Base-by-base conservation (phyloP, 2,888 invertebrate species). In the Choreutis nemorana region DNA sequence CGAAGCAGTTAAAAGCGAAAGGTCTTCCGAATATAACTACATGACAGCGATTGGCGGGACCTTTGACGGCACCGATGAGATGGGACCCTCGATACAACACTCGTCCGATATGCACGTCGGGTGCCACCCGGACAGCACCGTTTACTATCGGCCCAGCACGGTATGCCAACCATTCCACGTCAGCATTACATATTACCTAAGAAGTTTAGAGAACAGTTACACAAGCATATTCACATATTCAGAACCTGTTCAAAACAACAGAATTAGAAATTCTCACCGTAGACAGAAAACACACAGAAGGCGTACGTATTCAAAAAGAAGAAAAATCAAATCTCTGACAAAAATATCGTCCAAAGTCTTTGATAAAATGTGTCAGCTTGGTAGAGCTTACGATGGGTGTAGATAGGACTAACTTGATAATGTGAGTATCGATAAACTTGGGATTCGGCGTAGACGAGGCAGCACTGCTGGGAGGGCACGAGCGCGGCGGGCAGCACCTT, bases 121-220 rank as follows among this genome's bases (percentile, higher is more conserved):
- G 31, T 26, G 58, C 48, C 25, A 53, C 55, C 9, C 48, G 42
- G 24, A 66, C 57, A 2, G 65, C 70, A 3, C 55, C 8, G 21
- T 6, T 8, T 4, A 20, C n/a, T n/a, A n/a, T n/a, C n/a, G 11
- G 9, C 4, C 9, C 26, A 14, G 60, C 54, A 2, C 63, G 58
- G 60, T 64, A 65, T 23, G 58, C 46, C 33, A 55, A 29, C 66
- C 72, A 73, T 18, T 33, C 21, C 37, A 56, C 70, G 3, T 55
- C 50, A 2, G 66, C 70, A 42, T 73, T 72, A 40, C 75, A 77
- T 59, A 75, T 53, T 39, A 75, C 73, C 75, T 68, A n/a, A n/a
- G n/a, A n/a, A n/a, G n/a, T n/a, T n/a, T n/a, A n/a, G n/a, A n/a
- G n/a, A n/a, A n/a, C n/a, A n/a, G n/a, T n/a, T n/a, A n/a, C n/a